Percentiles rank a stretch among this genome's conserved stretches.
Conservation (phyloP, 2,113 vertebrate genomes). For the Epinephelus moara region DNA sequence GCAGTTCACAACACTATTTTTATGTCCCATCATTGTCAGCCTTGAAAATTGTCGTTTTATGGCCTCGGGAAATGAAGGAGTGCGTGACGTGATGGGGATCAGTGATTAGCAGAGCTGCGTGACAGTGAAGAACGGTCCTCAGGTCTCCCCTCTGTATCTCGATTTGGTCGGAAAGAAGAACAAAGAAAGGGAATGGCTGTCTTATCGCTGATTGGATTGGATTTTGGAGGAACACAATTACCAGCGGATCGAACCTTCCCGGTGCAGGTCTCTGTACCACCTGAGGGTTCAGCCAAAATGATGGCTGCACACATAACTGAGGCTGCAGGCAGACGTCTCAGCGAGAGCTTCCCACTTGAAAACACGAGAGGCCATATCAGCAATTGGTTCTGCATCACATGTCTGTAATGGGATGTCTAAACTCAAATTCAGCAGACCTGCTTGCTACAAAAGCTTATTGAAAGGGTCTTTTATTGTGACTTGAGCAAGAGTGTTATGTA, state of each 20-base stretch:
- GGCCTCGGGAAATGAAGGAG: constrained; percentile 8
- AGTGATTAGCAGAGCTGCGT: constrained; percentile 76
- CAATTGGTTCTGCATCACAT: constrained; percentile 60
- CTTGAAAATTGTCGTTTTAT: not conserved
- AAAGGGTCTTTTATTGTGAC: constrained; percentile 44
- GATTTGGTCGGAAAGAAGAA: constrained; percentile 55
- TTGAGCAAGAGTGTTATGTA: not conserved
- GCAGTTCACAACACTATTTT: constrained; percentile 1
- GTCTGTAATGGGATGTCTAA: constrained; percentile 57
- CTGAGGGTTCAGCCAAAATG: constrained; percentile 24
- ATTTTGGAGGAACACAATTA: constrained; percentile 87
- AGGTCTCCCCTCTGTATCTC: constrained; percentile 67
- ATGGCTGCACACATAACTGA: constrained; percentile 22
- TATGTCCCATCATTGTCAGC: constrained; percentile 4
- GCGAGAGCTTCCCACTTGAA: constrained; percentile 31
- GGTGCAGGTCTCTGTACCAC: constrained; percentile 26
- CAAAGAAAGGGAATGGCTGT: constrained; percentile 31
- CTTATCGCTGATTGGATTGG: constrained; percentile 84
- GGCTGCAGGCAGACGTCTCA: constrained; percentile 21
- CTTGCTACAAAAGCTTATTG: constrained; percentile 30
- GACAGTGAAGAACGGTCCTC: constrained; percentile 80
- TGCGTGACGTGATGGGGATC: constrained; percentile 77
- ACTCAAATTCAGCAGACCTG: constrained; percentile 32
- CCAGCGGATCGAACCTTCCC: constrained; percentile 52
- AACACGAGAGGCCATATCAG: constrained; percentile 39